Percentiles rank a stretch among this genome's conserved stretches.
phyloP scores from a whole-genome alignment of 2,888 invertebrate genomes.

The Hypolimnas misippus region DNA sequence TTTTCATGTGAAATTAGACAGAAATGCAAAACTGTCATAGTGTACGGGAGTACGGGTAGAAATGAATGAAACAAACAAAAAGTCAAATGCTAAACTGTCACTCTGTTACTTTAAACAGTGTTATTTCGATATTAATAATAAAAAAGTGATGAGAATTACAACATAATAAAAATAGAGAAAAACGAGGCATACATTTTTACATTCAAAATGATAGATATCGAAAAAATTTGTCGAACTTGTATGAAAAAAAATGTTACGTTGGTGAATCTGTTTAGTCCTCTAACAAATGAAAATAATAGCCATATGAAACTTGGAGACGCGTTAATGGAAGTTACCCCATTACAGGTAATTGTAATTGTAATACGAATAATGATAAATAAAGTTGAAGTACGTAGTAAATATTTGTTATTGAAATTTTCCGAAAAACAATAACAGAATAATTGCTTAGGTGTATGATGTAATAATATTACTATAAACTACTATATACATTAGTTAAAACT shows the following conservation, averaged over 20 bases:
- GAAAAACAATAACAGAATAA: background rate
- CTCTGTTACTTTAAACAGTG: background rate
- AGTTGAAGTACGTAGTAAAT: too few species aligned
- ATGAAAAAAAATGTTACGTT: conserved; percentile 65
- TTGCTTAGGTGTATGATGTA: too few species aligned
- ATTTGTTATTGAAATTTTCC: too few species aligned
- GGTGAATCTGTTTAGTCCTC: conserved; percentile 60
- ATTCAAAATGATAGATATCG: conserved; percentile 58
- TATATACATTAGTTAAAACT: too few species aligned
- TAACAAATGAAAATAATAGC: conserved; percentile 59
- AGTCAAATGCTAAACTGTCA: too few species aligned
- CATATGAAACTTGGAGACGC: conserved; percentile 59
- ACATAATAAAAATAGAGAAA: background rate
- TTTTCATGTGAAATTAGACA: too few species aligned
- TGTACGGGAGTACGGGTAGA: too few species aligned
- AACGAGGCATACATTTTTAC: background rate
- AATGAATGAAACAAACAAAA: too few species aligned
- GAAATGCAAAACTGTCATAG: too few species aligned
- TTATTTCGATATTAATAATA: conserved; percentile 8
- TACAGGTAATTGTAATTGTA: conserved; percentile 54
- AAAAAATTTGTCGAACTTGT: conserved; percentile 70
- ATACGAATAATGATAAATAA: background rate
- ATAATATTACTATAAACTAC: too few species aligned
- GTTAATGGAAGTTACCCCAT: conserved; percentile 61
- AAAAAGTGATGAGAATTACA: too few species aligned